A percentile compares a stretch with the other conserved stretches of the same genome.
Evolutionary conservation across 2,888 invertebrate genomes (phyloP).

Genomic region (Catocala nupta): DNA sequence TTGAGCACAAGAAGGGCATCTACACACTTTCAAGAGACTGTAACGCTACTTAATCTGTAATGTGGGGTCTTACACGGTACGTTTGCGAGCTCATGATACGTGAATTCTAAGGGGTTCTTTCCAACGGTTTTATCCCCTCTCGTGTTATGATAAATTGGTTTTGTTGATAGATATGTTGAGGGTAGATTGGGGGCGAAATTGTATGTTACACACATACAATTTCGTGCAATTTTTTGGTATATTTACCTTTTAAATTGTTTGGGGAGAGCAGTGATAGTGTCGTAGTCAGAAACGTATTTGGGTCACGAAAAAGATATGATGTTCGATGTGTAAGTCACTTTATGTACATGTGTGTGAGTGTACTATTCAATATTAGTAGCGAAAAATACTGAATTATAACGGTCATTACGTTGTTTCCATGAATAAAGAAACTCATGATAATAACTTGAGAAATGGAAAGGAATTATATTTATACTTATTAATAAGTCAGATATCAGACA

Average conservation of each 20-base stretch:
- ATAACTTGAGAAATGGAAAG: no score
- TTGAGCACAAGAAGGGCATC: slow-evolving; percentile 16
- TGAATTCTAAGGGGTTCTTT: slow-evolving; percentile 51
- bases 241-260: slow-evolving; percentile 24
- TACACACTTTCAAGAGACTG: slow-evolving; percentile 21
- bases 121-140: slow-evolving; percentile 33
- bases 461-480: no score
- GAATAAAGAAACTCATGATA: no score
- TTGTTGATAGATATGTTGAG: slow-evolving; percentile 45
- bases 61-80: slow-evolving; percentile 52
- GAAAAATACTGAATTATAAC: no score
- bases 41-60: slow-evolving; percentile 38
- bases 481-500: no score
- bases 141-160: slow-evolving; percentile 49
- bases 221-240: slow-evolving; percentile 24
- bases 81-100: slow-evolving; percentile 59
- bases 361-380: no score
- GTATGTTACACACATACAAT: no score
- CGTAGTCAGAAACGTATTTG: slow-evolving; percentile 6
- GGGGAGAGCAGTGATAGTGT: background rate
- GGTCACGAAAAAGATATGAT: background rate
- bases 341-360: no score
- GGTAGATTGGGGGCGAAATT: slow-evolving; percentile 34
- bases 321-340: background rate
- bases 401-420: no score